A percentile compares a stretch with the other conserved stretches of the same genome.
Conservation (phyloP, 1,140 invertebrate species). For the Drosophila carrolli region DNA sequence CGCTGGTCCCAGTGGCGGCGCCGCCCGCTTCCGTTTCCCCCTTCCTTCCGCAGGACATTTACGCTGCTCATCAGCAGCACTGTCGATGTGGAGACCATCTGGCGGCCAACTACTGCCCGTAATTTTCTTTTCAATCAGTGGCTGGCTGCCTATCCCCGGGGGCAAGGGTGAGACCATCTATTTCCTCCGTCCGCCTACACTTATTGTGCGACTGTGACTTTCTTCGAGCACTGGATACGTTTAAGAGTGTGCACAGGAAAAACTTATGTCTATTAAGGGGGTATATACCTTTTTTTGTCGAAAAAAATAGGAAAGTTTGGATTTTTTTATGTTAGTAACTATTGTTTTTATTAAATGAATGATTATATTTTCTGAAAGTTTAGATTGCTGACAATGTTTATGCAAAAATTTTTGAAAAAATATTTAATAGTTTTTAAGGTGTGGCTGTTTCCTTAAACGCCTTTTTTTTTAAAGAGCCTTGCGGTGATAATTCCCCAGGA, state of each 20-base stretch:
- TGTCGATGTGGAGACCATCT: conserved; percentile 52
- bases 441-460: too few relatives aligned
- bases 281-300: too few relatives aligned
- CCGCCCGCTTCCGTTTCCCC: conserved; percentile 69
- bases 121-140: conserved; percentile 81
- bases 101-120: conserved; percentile 68
- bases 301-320: too few relatives aligned
- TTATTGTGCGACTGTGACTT: conserved; percentile 43
- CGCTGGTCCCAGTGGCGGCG: conserved; percentile 59
- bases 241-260: not conserved
- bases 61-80: conserved; percentile 60
- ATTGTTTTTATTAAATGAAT: too few relatives aligned
- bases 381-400: too few relatives aligned
- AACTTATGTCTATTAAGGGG: not conserved
- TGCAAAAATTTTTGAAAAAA: too few relatives aligned
- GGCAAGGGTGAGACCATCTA: conserved; percentile 9
- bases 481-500: too few relatives aligned
- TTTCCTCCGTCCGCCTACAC: conserved; percentile 1
- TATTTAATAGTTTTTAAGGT: too few relatives aligned
- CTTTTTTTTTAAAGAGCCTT: too few relatives aligned
- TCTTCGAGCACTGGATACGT: conserved; percentile 3
- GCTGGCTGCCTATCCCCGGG: conserved; percentile 56
- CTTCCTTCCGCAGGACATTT: conserved; percentile 60
- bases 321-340: too few relatives aligned
- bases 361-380: too few relatives aligned